phyloP scores from a whole-genome alignment of 2,888 invertebrate genomes.

The Ophioninae sp. region DNA sequence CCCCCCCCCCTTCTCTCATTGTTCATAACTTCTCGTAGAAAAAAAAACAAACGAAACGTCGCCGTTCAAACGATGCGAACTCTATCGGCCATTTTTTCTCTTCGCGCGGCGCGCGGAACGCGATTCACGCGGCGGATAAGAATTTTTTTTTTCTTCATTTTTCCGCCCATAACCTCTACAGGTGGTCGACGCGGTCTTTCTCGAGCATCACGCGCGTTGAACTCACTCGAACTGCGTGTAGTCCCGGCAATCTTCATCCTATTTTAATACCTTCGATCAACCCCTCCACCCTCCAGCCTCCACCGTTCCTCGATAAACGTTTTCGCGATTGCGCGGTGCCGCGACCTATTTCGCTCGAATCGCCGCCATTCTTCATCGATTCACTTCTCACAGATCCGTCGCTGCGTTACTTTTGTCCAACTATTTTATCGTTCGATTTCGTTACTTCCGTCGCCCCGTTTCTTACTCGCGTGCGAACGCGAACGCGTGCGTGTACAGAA shows the following conservation, averaged over 20 bases:
- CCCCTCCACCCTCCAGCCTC: not conserved
- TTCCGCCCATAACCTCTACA: conserved; percentile 34
- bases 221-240: conserved; percentile 51
- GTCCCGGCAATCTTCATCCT: conserved; percentile 1
- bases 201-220: conserved; percentile 54
- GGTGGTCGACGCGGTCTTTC: conserved; percentile 40
- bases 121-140: not conserved
- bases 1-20: too few species aligned
- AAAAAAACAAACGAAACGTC: too few species aligned
- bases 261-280: not conserved
- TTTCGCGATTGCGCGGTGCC: not conserved
- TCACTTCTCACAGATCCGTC: not conserved
- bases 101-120: not conserved
- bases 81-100: conserved; percentile 3
- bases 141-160: not conserved
- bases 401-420: not conserved
- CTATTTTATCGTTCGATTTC: conserved; percentile 4
- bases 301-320: not conserved
- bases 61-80: not conserved
- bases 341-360: not conserved
- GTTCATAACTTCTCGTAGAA: too few species aligned
- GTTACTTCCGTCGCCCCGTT: not conserved
- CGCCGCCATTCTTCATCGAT: conserved; percentile 15
- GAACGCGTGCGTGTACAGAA: too few species aligned
- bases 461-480: not conserved